Percentiles rank a stretch among this genome's conserved stretches.
Conservation (phyloP, 2,888 invertebrate genomes). For the Eurytoma adleriae region DNA sequence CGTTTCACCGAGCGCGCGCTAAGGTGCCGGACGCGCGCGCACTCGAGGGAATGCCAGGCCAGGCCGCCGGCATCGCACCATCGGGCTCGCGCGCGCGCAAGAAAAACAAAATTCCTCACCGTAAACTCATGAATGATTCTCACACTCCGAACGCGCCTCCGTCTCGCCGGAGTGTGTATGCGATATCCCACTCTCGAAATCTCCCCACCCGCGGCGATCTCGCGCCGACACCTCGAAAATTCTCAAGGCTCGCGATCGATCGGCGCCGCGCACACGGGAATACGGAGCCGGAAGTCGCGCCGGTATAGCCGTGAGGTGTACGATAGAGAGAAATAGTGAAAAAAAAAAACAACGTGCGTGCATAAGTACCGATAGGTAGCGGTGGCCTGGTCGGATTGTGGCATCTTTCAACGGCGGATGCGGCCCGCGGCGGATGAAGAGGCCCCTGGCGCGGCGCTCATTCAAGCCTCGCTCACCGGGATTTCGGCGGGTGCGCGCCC, state of each 20-base stretch:
- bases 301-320: too few relatives aligned
- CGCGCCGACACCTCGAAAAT: not conserved
- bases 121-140: conserved; percentile 45
- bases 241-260: too few relatives aligned
- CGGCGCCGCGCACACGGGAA: too few relatives aligned
- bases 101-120: conserved; percentile 41
- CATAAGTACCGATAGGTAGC: too few relatives aligned
- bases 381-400: too few relatives aligned
- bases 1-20: not conserved
- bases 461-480: not conserved
- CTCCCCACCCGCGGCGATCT: not conserved
- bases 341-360: too few relatives aligned
- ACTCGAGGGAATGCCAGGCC: not conserved
- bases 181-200: conserved; percentile 22
- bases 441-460: too few relatives aligned
- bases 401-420: too few relatives aligned
- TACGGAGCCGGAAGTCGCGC: too few relatives aligned
- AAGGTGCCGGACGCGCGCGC: too few relatives aligned
- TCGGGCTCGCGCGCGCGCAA: not conserved
- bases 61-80: not conserved
- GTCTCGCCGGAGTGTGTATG: not conserved
- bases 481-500: conserved; percentile 31
- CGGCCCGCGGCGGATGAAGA: too few relatives aligned
- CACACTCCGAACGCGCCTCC: conserved; percentile 16
- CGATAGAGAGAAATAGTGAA: too few relatives aligned